These are phyloP conservation scores for Dicranocentrus wangi DNA, from an alignment of 2,888 invertebrate genomes.

Conservation along the genomic window DNA sequence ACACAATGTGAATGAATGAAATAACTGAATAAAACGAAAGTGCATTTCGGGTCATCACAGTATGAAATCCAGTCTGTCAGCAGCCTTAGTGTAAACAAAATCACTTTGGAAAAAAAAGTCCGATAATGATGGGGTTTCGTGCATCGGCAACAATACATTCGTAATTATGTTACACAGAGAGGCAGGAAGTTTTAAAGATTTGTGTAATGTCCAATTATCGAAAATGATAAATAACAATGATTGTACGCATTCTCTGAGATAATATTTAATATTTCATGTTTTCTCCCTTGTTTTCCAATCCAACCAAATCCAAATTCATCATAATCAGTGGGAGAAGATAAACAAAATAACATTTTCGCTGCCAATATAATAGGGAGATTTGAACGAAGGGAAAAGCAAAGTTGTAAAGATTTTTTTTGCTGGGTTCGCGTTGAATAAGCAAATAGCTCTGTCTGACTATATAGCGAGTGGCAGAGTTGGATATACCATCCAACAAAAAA, in stretches of 20 bases:
- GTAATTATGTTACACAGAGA: too few relatives aligned
- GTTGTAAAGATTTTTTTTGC: too few relatives aligned
- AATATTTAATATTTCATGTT: neutral
- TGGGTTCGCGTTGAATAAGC: too few relatives aligned
- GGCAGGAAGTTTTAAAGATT: neutral
- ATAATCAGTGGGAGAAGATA: neutral
- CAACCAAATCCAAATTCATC: slow-evolving; percentile 7
- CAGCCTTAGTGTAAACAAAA: too few relatives aligned
- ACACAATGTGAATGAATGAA: slow-evolving; percentile 5
- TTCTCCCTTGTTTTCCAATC: slow-evolving; percentile 18
- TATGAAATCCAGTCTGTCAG: too few relatives aligned
- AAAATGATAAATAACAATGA: neutral
- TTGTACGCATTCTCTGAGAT: neutral
- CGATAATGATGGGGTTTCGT: too few relatives aligned
- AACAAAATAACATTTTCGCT: neutral
- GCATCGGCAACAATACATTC: too few relatives aligned
- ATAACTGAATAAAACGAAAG: slow-evolving; percentile 11
- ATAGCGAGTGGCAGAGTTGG: neutral
- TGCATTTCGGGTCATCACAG: neutral
- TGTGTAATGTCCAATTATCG: neutral
- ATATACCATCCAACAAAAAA: too few relatives aligned
- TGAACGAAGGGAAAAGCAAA: neutral
- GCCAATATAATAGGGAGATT: neutral
- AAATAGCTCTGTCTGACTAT: too few relatives aligned
- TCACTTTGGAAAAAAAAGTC: too few relatives aligned